A percentile compares a stretch with the other conserved stretches of the same genome.
These are phyloP conservation scores for Drosophila seguyi DNA, from an alignment of 1,140 invertebrate genomes.

Conservation along the genomic window DNA sequence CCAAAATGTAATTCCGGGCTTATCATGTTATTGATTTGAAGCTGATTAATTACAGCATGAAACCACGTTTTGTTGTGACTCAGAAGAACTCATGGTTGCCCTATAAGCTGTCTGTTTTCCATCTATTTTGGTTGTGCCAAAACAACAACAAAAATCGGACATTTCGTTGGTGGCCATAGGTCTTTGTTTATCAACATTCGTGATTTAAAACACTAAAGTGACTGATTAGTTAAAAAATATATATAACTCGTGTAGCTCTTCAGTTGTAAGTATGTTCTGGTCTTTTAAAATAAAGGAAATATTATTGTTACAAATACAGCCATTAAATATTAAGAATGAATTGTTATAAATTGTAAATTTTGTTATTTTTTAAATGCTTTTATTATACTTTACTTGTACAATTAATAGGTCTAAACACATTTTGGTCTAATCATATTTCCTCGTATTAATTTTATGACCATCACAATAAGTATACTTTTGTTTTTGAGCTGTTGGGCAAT, in stretches of 20 bases:
- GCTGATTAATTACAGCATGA: constrained; percentile 27
- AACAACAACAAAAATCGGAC: constrained; percentile 3
- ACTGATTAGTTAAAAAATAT: constrained; percentile 18
- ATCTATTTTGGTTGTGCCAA: constrained; percentile 9
- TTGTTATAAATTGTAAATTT: no score
- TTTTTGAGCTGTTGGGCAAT: background rate
- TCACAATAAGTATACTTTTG: background rate
- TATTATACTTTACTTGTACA: background rate
- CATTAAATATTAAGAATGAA: no score
- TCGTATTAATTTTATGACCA: background rate
- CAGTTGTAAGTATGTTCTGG: background rate
- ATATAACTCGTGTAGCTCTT: background rate
- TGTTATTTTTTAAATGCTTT: background rate
- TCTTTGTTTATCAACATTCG: constrained; percentile 14
- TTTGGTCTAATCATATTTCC: background rate
- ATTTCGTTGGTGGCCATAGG: background rate
- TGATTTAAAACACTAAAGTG: constrained; percentile 11
- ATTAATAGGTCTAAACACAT: background rate
- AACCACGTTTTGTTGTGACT: constrained; percentile 26
- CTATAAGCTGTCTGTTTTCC: constrained; percentile 5
- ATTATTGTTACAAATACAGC: background rate
- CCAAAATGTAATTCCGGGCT: constrained; percentile 18
- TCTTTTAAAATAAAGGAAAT: background rate
- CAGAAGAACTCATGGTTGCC: constrained; percentile 5
- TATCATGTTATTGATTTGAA: constrained; percentile 31